Evolutionary conservation across 2,113 vertebrate genomes (phyloP), one percentile per base, ranked within the genome.

Genomic region (Zosterops borbonicus): DNA sequence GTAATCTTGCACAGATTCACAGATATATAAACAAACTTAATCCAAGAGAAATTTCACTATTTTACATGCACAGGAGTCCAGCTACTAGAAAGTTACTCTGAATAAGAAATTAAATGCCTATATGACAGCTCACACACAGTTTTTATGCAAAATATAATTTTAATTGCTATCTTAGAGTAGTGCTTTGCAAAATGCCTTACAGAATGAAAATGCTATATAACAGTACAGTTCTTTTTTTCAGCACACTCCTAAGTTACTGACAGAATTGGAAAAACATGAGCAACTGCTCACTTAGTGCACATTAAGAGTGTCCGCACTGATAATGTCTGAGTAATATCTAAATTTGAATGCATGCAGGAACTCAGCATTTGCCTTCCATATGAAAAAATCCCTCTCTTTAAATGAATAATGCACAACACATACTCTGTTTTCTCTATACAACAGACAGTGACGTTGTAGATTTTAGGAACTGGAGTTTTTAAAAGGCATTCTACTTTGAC

Each of bases 111-210:
- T 78, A 62, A 70, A 93, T 23, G 31, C 58, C 41, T 64, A 25
- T 15, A n/a, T 14, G 39, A 90, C 22, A 84, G 37, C 56, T 92
- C 33, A 71, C 56, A n/a, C 17, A 55, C 24, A 21, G 35, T 67
- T 62, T 88, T 86, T 6, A 69, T n/a, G 33, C 20, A 86, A 77
- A 88, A 73, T 44, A 69, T 5, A 4, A 35, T 69, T 89, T 89
- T 42, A 94, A 92, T 56, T 87, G 35, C 63, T 83, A 49, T 37
- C 42, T 89, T 50, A 86, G 47, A 63, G 23, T 4, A 75, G 33
- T 49, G 22, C 39, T 93, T 94, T 88, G 56, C n/a, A 90, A 90
- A 83, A 87, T 44, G 37, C 52, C 75, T 70, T 75, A n/a, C 47
- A 89, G 84, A 89, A 82, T 47, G 39, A 73, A 91, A 91, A 87